Evolutionary conservation across 2,113 vertebrate genomes (phyloP).

Genomic region (Marmota monax): DNA sequence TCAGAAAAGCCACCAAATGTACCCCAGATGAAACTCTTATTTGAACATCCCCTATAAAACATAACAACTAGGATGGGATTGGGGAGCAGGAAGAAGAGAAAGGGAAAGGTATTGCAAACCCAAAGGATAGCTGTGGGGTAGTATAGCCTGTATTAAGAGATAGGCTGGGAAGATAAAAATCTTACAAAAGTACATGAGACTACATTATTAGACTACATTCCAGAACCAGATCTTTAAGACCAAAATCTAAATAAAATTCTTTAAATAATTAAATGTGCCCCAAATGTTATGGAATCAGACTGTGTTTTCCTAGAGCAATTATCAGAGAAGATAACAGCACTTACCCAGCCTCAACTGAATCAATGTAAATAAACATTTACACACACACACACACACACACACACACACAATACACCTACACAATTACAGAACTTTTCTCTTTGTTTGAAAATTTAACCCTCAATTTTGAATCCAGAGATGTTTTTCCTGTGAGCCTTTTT

Average conservation of each 20-base stretch:
- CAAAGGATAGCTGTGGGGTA: no score
- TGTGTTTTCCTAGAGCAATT: not conserved
- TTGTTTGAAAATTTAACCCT: not conserved
- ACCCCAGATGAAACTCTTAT: not conserved
- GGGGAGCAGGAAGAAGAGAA: not conserved
- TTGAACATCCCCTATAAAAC: not conserved
- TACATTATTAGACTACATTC: not conserved
- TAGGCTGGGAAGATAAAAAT: not conserved
- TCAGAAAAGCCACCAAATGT: not conserved
- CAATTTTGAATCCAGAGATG: not conserved
- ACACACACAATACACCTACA: not conserved
- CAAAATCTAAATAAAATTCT: not conserved
- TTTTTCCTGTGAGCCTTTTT: not conserved
- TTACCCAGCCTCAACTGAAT: not conserved
- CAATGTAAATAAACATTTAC: not conserved
- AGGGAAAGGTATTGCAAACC: not conserved
- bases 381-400: fast-evolving
- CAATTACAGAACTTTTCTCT: not conserved
- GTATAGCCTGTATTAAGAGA: fast-evolving
- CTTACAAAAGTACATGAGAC: not conserved
- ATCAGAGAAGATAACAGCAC: not conserved
- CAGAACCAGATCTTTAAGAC: not conserved
- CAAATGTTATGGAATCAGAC: not conserved
- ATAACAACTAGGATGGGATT: fast-evolving
- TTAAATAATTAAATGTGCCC: not conserved